Evolutionary conservation across 2,113 vertebrate species (phyloP).

Genomic region (Gymnorhina tibicen): DNA sequence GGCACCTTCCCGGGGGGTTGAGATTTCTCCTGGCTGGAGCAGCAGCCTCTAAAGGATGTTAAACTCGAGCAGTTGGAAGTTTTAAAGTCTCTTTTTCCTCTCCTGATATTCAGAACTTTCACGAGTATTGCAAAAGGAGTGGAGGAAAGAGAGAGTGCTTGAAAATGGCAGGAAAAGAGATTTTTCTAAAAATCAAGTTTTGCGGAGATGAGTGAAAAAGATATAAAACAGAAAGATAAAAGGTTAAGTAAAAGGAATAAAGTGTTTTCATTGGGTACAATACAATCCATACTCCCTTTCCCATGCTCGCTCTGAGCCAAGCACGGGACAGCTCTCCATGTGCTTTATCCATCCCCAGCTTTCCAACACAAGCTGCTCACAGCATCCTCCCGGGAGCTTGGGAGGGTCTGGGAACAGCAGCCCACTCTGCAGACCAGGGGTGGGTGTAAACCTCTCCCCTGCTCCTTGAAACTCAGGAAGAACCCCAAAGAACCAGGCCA

Average conservation of each 20-base stretch:
- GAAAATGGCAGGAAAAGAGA: not conserved
- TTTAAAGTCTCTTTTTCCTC: not conserved
- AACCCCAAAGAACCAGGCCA: fast-evolving
- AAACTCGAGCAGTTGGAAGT: not conserved
- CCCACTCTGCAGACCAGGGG: fast-evolving
- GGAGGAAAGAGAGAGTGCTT: not conserved
- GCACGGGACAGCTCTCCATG: not conserved
- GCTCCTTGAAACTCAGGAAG: fast-evolving
- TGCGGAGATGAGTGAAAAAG: not conserved
- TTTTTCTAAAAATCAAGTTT: not conserved
- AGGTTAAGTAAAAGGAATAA: fast-evolving
- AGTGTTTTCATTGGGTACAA: not conserved
- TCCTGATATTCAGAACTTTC: not conserved
- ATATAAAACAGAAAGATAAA: not conserved
- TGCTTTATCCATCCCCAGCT: not conserved
- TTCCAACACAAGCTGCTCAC: not conserved
- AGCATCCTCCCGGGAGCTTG: not conserved
- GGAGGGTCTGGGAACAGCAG: not conserved
- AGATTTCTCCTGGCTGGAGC: not conserved
- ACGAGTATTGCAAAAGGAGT: not conserved
- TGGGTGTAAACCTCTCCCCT: fast-evolving
- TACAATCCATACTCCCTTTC: fast-evolving
- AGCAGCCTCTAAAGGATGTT: not conserved
- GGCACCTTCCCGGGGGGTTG: not conserved
- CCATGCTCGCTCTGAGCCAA: not conserved